phyloP scores from a whole-genome alignment of 2,797 vertebrate genomes.

The Xiphorhynchus erythropygius region DNA sequence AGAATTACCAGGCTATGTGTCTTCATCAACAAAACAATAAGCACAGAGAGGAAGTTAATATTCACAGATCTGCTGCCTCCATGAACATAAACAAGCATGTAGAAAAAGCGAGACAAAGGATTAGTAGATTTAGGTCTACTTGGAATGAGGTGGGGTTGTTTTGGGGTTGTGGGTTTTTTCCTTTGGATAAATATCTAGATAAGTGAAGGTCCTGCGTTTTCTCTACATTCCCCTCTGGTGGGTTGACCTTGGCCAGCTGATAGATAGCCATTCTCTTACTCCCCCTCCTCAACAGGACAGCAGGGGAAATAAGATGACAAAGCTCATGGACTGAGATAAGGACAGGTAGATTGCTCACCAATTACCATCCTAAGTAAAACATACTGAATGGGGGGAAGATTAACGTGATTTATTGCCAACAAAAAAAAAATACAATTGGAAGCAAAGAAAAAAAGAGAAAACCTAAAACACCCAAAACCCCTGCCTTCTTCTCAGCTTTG shows the following conservation, averaged over 20 bases:
- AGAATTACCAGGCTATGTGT: neutral
- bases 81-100: neutral
- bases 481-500: neutral
- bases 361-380: neutral
- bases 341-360: neutral
- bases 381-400: neutral
- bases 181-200: neutral
- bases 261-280: neutral
- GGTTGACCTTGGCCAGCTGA: neutral
- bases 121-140: neutral
- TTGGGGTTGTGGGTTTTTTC: neutral
- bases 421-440: neutral
- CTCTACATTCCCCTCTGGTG: neutral
- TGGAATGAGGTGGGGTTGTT: neutral
- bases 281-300: neutral
- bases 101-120: neutral
- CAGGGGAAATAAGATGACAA: neutral
- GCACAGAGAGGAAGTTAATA: neutral
- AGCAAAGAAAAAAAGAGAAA: neutral
- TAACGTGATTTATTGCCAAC: neutral
- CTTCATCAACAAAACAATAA: neutral
- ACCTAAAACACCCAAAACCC: neutral
- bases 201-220: neutral
- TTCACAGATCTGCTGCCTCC: neutral
- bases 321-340: neutral